Conservation (phyloP, 2,797 vertebrate genomes). For the Balearica regulorum region DNA sequence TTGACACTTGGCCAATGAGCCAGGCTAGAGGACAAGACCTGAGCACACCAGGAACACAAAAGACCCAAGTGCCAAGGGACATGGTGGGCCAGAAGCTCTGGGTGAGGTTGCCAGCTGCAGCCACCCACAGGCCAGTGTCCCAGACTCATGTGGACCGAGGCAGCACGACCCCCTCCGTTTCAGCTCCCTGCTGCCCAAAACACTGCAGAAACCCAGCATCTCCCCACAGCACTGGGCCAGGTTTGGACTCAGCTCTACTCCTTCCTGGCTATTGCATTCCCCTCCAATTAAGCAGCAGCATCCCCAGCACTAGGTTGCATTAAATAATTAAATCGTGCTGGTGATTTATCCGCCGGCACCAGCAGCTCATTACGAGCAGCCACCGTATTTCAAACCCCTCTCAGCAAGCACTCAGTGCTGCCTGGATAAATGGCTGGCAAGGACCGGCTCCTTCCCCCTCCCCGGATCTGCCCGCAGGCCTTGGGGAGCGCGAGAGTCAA, state of each 20-base stretch:
- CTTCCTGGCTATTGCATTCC: conserved; percentile 16
- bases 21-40: not conserved
- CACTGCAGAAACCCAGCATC: not conserved
- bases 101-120: not conserved
- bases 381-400: not conserved
- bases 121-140: not conserved
- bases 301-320: conserved; percentile 36
- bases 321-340: conserved; percentile 35
- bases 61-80: not conserved
- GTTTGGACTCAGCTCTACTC: not conserved
- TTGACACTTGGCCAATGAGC: not conserved
- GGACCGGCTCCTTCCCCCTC: not conserved
- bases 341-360: conserved; percentile 57
- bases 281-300: conserved; percentile 45
- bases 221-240: not conserved
- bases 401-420: not conserved
- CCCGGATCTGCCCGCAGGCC: not conserved
- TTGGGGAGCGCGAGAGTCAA: not conserved
- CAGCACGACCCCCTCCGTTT: not conserved
- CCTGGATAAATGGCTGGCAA: conserved; percentile 37
- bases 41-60: not conserved
- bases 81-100: not conserved
- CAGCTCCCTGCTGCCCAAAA: not conserved
- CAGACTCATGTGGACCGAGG: fast-evolving
- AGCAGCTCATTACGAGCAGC: conserved; percentile 56